Base-by-base conservation (phyloP, 2,888 invertebrate species). In the Stegana nigrithorax region DNA sequence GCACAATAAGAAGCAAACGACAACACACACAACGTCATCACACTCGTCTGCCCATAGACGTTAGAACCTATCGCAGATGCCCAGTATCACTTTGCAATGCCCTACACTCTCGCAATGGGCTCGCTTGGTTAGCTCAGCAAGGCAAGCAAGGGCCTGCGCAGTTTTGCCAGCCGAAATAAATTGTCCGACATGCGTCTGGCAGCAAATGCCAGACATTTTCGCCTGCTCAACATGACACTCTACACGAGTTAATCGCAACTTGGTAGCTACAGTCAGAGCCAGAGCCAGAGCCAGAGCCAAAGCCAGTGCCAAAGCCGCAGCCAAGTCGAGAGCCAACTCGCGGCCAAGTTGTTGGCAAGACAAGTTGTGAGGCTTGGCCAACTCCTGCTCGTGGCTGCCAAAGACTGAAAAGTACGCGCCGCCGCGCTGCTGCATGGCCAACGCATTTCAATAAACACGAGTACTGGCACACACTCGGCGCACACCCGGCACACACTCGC, bases 361-460 rank as follows among this genome's bases (percentile, higher is more conserved):
- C 53, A 32, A 53, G 50, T 50, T 50, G 12, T 19, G 55, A 55
- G 53, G 53, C 53, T 55, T 55, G 53, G 53, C 53, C 21, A 55
- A 55, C 26, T 55, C 53, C 53, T 36, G 36, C 32, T 23, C 25
- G 32, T 42, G 3, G 19, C 36, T 36, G 53, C 51, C 51, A 50
- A 21, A 45, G 26, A 56, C 42, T 32, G 25, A 27, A 53, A 29
- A n/a, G n/a, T n/a, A n/a, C n/a, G n/a, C n/a, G n/a, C n/a, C n/a
- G n/a, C n/a, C n/a, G n/a, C n/a, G n/a, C n/a, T n/a, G n/a, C n/a
- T n/a, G n/a, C n/a, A n/a, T n/a, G n/a, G n/a, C n/a, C n/a, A n/a
- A n/a, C n/a, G n/a, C n/a, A n/a, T n/a, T n/a, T n/a, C 55, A 63
- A 62, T 32, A 53, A 50, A 32, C 32, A 60, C 39, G 56, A 36